Conservation (phyloP, 2,113 vertebrate species). For the Gavia stellata region DNA sequence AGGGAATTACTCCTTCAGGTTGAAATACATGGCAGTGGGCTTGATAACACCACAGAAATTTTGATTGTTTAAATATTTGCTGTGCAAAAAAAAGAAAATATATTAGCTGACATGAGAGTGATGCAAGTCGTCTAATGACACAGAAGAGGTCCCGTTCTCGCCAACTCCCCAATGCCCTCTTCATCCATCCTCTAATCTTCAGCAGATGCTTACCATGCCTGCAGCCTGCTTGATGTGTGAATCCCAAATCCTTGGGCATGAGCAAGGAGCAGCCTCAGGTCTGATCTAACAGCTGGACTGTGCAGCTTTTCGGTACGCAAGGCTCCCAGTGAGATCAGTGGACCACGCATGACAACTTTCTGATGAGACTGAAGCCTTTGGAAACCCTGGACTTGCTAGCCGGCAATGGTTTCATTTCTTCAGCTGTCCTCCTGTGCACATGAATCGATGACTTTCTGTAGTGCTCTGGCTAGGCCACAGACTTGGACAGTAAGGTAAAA, state of each 20-base stretch:
- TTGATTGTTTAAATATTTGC: not conserved
- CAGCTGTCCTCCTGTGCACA: not conserved
- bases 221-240: not conserved
- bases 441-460: not conserved
- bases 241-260: fast-evolving
- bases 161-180: not conserved
- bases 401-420: not conserved
- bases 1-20: not conserved
- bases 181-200: not conserved
- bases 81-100: not conserved
- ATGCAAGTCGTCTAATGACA: not conserved
- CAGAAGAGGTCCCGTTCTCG: not conserved
- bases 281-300: not conserved
- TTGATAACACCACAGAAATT: not conserved
- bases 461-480: not conserved
- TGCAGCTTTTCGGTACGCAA: not conserved
- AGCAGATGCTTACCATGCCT: not conserved
- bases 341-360: not conserved
- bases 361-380: not conserved
- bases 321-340: not conserved
- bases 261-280: not conserved
- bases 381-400: not conserved
- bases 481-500: not conserved
- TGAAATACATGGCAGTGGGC: not conserved
- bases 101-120: not conserved